Base-by-base conservation (phyloP, 2,113 vertebrate species). In the Desmodus rotundus region DNA sequence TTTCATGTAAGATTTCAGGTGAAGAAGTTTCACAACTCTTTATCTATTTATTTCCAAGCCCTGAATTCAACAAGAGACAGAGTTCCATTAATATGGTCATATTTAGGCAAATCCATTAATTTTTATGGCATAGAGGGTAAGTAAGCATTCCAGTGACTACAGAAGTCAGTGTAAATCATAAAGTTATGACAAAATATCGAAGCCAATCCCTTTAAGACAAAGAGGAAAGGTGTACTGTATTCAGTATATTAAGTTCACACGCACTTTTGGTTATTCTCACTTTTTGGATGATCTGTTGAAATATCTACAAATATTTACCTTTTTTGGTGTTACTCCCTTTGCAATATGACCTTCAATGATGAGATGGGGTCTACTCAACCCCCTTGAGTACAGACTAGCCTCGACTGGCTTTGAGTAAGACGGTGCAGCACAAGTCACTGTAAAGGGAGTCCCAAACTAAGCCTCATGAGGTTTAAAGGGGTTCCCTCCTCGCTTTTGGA, bases 161-260 rank as follows among this genome's bases (percentile, higher is more conserved):
- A 97, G 47, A 95, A 92, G n/a, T 72, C 65, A 67, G 31, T 19
- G 7, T 85, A 89, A 85, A 80, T 89, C 31, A 89, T 50, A 67
- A 38, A 36, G 33, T 87, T 84, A 78, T 26, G 12, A 93, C 63
- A 54, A 9, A 56, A 17, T 33, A 68, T 41, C 56, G 72, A 87
- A 56, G 7, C 13, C 50, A 85, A 28, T 33, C 73, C 5, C 9
- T 76, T 87, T 47, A 83, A 87, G 22, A 13, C 28, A 43, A 31
- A 87, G 43, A 65, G 4, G 65, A 67, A 7, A 72, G 38, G 78
- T 36, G 28, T 2, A 36, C 15, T 88, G 14, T 22, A 15, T 81
- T 74, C 12, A 43, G 10, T 45, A 61, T 68, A 10, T 22, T 95
- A n/a, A 36, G 4, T 47, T 47, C 28, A 85, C n/a, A 56, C 17